phyloP scores from a whole-genome alignment of 1,140 invertebrate genomes.

The Apolygus lucorum region DNA sequence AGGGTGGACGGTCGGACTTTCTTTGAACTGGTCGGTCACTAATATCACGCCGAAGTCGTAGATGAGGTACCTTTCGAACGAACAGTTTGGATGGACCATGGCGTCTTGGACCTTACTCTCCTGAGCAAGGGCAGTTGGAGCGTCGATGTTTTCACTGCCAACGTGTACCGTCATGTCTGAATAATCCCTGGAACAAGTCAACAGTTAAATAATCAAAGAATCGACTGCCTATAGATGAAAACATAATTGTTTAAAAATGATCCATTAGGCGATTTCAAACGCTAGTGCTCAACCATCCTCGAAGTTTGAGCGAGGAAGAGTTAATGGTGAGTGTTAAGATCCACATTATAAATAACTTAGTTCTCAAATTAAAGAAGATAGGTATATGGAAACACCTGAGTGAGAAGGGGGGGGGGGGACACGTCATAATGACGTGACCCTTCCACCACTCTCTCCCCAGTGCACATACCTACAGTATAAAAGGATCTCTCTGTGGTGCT shows the following conservation, averaged over 20 bases:
- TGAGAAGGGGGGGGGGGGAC: no score
- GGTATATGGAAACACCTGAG: no score
- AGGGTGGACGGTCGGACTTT: not conserved
- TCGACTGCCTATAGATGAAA: not conserved
- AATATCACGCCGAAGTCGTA: not conserved
- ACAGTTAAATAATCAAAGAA: not conserved
- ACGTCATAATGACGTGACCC: no score
- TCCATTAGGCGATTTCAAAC: no score
- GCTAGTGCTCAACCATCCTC: no score
- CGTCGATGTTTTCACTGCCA: not conserved
- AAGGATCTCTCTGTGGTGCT: no score
- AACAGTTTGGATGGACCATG: not conserved
- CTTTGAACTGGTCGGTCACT: not conserved
- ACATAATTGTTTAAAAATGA: not conserved
- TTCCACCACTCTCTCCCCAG: no score
- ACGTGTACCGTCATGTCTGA: not conserved
- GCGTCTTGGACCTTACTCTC: not conserved
- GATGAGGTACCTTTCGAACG: not conserved
- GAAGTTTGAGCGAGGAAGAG: no score
- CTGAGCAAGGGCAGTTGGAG: not conserved
- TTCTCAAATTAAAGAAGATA: no score
- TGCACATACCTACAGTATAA: no score
- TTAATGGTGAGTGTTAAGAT: no score
- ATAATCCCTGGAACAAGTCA: not conserved
- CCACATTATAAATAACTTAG: no score